phyloP scores from a whole-genome alignment of 2,797 vertebrate genomes.

The Sebastes taczanowskii region DNA sequence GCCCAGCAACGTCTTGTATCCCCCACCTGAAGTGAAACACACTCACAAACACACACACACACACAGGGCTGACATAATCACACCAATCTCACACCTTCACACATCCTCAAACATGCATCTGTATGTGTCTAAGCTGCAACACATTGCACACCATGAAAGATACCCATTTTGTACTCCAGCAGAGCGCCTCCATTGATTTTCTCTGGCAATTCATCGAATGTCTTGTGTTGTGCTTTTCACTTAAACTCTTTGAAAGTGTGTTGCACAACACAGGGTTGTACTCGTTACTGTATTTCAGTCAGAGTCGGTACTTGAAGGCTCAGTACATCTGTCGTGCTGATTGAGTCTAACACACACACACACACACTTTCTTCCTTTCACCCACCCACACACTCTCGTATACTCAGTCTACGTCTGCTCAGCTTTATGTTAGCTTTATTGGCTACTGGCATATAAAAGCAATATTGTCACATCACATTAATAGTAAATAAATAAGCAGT shows the following conservation, averaged over 20 bases:
- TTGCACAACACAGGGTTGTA: conserved; percentile 7
- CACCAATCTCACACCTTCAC: background rate
- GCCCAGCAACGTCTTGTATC: conserved; percentile 67
- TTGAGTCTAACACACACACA: background rate
- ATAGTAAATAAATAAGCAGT: background rate
- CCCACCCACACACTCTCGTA: conserved; percentile 12
- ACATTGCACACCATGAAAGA: background rate
- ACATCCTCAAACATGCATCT: background rate
- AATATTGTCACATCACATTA: background rate
- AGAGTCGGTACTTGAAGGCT: conserved; percentile 10
- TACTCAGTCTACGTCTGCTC: background rate
- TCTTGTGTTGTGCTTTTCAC: conserved; percentile 23
- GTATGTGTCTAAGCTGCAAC: background rate
- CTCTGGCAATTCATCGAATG: conserved; percentile 15
- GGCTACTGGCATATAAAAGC: background rate
- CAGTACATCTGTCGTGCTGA: conserved; percentile 20
- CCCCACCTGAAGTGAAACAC: conserved; percentile 32
- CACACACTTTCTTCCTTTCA: background rate
- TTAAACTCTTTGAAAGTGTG: conserved; percentile 29
- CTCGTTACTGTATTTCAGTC: conserved; percentile 27
- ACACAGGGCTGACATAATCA: background rate
- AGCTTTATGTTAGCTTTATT: background rate
- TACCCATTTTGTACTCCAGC: background rate
- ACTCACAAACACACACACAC: background rate
- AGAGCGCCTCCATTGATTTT: conserved; percentile 49